Conservation (phyloP, 2,888 invertebrate species). For the Rambutsinella grinnellia region DNA sequence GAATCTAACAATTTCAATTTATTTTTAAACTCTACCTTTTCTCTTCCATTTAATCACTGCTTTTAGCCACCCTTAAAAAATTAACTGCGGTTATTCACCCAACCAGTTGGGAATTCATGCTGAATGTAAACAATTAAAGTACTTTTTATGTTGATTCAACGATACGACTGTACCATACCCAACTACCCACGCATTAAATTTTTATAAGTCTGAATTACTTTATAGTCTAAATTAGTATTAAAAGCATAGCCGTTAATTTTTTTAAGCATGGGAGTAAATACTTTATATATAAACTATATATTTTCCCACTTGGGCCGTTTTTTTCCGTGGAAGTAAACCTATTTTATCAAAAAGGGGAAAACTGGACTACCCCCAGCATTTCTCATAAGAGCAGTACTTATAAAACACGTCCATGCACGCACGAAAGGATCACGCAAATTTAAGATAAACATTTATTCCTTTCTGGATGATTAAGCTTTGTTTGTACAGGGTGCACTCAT, state of each 20-base stretch:
- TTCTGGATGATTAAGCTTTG: conserved; percentile 50
- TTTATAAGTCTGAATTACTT: no score
- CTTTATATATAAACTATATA: no score
- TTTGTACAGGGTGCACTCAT: conserved; percentile 34
- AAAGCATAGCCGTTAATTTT: no score
- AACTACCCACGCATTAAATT: no score
- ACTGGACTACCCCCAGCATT: neutral
- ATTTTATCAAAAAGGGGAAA: neutral
- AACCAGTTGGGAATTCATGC: neutral
- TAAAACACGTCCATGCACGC: neutral
- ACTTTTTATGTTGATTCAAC: neutral
- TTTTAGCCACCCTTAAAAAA: neutral
- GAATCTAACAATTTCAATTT: no score
- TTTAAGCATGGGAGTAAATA: no score
- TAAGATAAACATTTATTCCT: conserved; percentile 51
- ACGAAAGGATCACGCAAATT: conserved; percentile 51
- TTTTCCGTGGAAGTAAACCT: neutral
- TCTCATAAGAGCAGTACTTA: neutral
- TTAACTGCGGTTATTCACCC: neutral
- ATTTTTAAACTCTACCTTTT: no score
- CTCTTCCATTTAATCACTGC: no score
- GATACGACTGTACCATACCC: neutral
- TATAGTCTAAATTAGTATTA: no score
- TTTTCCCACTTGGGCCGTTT: no score
- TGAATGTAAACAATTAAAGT: neutral